A percentile compares a stretch with the other conserved stretches of the same genome.
These are phyloP conservation scores for Riparia riparia DNA, from an alignment of 2,113 vertebrate species.

Conservation along the genomic window DNA sequence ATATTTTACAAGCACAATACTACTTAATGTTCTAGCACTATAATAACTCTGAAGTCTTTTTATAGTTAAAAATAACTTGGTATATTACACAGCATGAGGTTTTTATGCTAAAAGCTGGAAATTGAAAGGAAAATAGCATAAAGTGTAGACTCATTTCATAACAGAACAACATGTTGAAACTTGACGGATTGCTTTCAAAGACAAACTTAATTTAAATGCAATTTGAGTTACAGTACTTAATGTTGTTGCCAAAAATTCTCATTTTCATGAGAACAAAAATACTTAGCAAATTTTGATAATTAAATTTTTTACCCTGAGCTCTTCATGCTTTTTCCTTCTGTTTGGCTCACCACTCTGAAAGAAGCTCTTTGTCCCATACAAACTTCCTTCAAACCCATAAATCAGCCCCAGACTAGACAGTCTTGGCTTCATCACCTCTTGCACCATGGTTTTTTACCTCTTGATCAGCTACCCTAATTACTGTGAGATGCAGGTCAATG, in stretches of 20 bases:
- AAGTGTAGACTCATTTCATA: not conserved
- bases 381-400: not conserved
- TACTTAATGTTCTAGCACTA: not conserved
- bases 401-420: not conserved
- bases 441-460: not conserved
- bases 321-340: not conserved
- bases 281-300: not conserved
- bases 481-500: not conserved
- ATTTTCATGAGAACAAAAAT: constrained; percentile 6
- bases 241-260: not conserved
- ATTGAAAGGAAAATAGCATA: not conserved
- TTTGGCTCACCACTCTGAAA: not conserved
- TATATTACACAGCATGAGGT: not conserved
- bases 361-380: not conserved
- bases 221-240: not conserved
- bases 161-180: not conserved
- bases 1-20: not conserved
- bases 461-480: not conserved
- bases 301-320: not conserved
- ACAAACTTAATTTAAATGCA: not conserved
- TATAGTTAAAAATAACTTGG: not conserved
- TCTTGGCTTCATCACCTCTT: not conserved
- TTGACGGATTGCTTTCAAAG: constrained; percentile 1
- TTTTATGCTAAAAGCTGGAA: not conserved
- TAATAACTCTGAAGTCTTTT: not conserved